phyloP scores from a whole-genome alignment of 2,113 vertebrate genomes.

The Notarius lentiginosus region DNA sequence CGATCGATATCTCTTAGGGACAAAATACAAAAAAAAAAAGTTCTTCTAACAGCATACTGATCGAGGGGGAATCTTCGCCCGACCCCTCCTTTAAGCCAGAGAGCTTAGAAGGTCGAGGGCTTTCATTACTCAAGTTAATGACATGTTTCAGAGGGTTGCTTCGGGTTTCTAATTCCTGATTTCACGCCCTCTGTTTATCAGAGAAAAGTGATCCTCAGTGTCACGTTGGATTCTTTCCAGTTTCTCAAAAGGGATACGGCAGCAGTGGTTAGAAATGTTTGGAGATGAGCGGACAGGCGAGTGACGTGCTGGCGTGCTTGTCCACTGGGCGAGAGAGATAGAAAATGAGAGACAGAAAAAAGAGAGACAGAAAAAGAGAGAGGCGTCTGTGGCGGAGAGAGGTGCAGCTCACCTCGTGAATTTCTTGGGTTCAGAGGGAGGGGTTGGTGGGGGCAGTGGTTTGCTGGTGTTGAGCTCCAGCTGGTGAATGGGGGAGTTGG shows the following conservation, averaged over 20 bases:
- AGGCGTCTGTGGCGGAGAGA: conserved; percentile 41
- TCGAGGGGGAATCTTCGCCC: conserved; percentile 9
- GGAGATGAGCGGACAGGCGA: conserved; percentile 3
- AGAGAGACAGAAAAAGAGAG: conserved; percentile 22
- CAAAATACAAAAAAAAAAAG: conserved; percentile 11
- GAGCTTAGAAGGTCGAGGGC: conserved; percentile 17
- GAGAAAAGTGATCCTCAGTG: conserved; percentile 8
- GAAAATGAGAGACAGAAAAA: conserved; percentile 11
- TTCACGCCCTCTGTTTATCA: conserved; percentile 43
- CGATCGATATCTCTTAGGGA: conserved; percentile 23
- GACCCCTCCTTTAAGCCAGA: conserved; percentile 19
- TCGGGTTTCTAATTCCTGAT: conserved; percentile 45
- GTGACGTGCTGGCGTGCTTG: conserved; percentile 15
- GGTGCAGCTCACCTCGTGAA: conserved; percentile 95
- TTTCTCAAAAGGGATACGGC: conserved; percentile 50
- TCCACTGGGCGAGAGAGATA: conserved; percentile 33
- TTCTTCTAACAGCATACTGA: conserved; percentile 35
- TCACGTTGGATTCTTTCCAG: conserved; percentile 42
- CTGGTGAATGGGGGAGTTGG: conserved; percentile 95
- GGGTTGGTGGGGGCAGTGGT: conserved; percentile 92
- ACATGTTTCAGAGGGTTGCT: conserved; percentile 31
- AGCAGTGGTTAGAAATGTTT: conserved; percentile 28
- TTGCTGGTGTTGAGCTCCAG: conserved; percentile 98
- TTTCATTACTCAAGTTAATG: conserved; percentile 47
- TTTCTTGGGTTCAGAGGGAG: conserved; percentile 96